A percentile compares a stretch with the other conserved stretches of the same genome.
phyloP scores from a whole-genome alignment of 2,113 vertebrate species.

The Bambusicola thoracicus region DNA sequence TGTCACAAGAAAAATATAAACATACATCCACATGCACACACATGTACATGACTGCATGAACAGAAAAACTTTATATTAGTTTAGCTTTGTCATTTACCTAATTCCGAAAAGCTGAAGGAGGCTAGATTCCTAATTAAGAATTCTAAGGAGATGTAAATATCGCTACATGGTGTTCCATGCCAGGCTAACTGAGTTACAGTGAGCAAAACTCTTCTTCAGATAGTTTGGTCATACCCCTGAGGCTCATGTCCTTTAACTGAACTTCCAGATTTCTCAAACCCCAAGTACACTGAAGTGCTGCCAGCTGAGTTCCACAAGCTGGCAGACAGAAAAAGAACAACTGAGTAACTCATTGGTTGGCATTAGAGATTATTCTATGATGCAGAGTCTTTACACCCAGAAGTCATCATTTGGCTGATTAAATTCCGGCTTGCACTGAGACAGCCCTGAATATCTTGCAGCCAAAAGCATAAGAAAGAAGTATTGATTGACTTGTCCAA shows the following conservation, averaged over 20 bases:
- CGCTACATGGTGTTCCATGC: background rate
- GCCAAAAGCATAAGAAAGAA: background rate
- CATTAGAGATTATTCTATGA: background rate
- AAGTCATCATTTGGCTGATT: conserved; percentile 7
- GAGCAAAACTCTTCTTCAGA: background rate
- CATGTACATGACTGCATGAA: background rate
- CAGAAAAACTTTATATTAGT: background rate
- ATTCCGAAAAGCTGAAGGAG: background rate
- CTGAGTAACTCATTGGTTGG: background rate
- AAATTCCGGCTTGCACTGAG: background rate
- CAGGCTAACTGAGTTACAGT: background rate
- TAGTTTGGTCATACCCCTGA: background rate
- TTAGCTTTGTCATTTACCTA: background rate
- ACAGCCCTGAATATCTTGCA: background rate
- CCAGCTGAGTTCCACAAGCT: background rate
- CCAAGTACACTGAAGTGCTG: background rate
- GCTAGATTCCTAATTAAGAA: background rate
- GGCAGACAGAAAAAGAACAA: background rate
- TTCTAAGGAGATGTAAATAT: background rate
- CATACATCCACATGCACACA: background rate
- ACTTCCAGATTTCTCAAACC: background rate
- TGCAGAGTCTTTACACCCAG: background rate
- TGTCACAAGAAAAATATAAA: background rate
- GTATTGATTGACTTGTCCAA: background rate
- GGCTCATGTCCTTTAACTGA: background rate